Conservation (phyloP, 1,140 invertebrate species). For the Platyura marginata region DNA sequence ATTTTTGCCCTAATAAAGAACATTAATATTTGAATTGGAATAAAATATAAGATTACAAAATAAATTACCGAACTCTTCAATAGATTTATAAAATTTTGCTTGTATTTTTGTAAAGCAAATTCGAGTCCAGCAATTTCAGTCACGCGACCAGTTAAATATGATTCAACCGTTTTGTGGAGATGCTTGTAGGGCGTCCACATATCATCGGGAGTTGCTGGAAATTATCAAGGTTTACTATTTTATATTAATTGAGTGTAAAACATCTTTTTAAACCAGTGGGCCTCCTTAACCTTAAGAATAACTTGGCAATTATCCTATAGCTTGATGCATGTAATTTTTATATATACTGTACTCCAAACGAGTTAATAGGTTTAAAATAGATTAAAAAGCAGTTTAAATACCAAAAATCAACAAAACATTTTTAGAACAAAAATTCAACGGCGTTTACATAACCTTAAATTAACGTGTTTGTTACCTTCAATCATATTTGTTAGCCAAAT, state of each 20-base stretch:
- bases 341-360: too few species aligned
- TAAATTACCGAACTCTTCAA: constrained; percentile 68
- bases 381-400: too few species aligned
- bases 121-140: constrained; percentile 59
- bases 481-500: too few species aligned
- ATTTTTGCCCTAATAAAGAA: constrained; percentile 49
- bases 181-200: constrained; percentile 80
- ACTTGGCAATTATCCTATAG: too few species aligned
- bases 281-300: too few species aligned
- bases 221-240: not conserved
- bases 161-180: constrained; percentile 50
- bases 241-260: not conserved
- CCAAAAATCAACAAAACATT: too few species aligned
- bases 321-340: too few species aligned
- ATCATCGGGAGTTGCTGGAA: constrained; percentile 32
- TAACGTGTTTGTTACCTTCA: too few species aligned
- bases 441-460: too few species aligned
- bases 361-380: too few species aligned
- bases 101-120: constrained; percentile 55
- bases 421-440: too few species aligned
- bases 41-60: constrained; percentile 1
- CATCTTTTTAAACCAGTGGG: too few species aligned
- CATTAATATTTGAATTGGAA: not conserved
- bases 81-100: constrained; percentile 73
- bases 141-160: constrained; percentile 42